Evolutionary conservation across 2,797 vertebrate genomes (phyloP).

Genomic region (Labeo calbasu): DNA sequence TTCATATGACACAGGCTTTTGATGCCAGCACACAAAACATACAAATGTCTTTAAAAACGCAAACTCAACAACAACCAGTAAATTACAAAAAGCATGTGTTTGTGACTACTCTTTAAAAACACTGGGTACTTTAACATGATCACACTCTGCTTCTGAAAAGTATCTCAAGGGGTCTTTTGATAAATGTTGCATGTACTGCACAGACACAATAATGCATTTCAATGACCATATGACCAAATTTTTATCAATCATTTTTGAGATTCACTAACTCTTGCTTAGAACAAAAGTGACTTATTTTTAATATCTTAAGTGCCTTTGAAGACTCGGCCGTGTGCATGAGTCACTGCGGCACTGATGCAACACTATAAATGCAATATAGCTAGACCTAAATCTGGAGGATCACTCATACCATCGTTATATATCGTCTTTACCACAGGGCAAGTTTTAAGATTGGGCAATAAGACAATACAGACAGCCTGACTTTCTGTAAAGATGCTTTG

Average conservation of each 20-base stretch:
- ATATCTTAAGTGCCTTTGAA: background rate
- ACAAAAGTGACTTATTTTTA: background rate
- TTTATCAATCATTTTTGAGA: background rate
- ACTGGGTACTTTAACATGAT: background rate
- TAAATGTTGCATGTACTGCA: too few species aligned
- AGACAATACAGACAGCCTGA: background rate
- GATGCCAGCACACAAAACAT: background rate
- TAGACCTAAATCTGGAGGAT: background rate
- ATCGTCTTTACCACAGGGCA: background rate
- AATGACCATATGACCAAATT: background rate
- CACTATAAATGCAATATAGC: background rate
- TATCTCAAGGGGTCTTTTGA: background rate
- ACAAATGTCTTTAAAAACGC: background rate
- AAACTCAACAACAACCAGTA: background rate
- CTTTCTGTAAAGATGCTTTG: background rate
- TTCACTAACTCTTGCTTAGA: background rate
- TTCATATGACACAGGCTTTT: background rate
- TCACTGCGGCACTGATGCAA: background rate
- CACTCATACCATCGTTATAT: background rate
- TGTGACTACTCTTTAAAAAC: background rate
- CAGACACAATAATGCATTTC: too few species aligned
- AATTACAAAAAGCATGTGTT: background rate
- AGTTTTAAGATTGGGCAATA: background rate
- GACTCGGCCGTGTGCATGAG: background rate
- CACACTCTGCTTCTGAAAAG: background rate